Conservation (phyloP, 1,140 invertebrate species). For the Drosophila grimshawi region DNA sequence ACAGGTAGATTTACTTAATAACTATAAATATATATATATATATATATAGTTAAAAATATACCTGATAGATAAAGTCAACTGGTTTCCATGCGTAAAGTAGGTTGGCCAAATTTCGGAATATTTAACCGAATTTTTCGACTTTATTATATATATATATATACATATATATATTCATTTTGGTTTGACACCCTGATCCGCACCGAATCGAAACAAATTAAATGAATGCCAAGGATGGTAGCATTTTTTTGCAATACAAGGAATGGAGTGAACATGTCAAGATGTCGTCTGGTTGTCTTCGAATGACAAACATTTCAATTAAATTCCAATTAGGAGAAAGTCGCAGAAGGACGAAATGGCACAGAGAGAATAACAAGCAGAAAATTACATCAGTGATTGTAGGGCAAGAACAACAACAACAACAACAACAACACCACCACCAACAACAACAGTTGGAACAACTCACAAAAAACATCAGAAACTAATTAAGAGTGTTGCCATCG, state of each 20-base stretch:
- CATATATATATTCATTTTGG: too few relatives aligned
- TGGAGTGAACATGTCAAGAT: conserved; percentile 52
- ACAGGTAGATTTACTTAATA: too few relatives aligned
- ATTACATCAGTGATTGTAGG: conserved; percentile 55
- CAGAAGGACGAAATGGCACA: conserved; percentile 37
- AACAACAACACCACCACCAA: conserved; percentile 19
- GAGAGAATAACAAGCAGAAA: conserved; percentile 64
- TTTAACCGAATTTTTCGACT: too few relatives aligned
- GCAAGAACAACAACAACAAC: conserved; percentile 25
- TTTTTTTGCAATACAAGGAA: conserved; percentile 43
- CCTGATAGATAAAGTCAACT: too few relatives aligned
- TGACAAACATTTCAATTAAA: conserved; percentile 75
- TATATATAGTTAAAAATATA: too few relatives aligned
- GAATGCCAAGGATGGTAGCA: conserved; percentile 12
- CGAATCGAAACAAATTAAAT: not conserved
- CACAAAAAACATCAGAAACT: conserved; percentile 55
- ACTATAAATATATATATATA: too few relatives aligned
- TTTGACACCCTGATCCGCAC: too few relatives aligned
- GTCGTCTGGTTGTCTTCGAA: conserved; percentile 23
- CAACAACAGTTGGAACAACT: conserved; percentile 1
- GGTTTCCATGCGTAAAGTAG: too few relatives aligned
- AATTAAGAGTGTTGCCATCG: conserved; percentile 73
- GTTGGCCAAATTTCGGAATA: too few relatives aligned
- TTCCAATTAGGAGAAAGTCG: conserved; percentile 66
- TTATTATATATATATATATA: too few relatives aligned